Base-by-base conservation (phyloP, 2,888 invertebrate genomes). In the Polyploca ridens region DNA sequence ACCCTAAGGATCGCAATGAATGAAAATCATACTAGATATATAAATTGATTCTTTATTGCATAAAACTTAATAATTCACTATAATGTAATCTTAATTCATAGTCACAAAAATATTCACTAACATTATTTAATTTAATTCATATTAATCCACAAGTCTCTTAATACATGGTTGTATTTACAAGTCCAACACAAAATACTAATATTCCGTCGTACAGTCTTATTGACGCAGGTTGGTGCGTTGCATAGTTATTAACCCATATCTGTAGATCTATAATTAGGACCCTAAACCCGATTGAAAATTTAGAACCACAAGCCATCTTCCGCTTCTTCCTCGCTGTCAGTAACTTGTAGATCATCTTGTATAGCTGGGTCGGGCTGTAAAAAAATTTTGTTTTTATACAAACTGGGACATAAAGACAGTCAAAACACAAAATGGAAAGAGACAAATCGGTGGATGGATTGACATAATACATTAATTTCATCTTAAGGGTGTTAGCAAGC, bases 231-330 rank as follows among this genome's bases (percentile, higher is more conserved):
- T 38, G 10, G 38, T 10, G 38, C 10, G 8, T 7, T 8, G 38
- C 0, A 38, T 38, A 8, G 10, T 38, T 38, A 38, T 38, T 38
- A 38, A 35, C 35, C 35, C 35, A 35, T 6, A 35, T 35, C 35
- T 35, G 7, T 38, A 38, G 3, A 3, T 38, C 3, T 41, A 13
- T 41, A 2, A 13, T 38, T 14, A 38, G 14, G n/a, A 38, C 16
- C 33, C 14, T 6, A 58, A 58, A n/a, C 35, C 27, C 13, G 58
- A 62, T 44, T 61, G 33, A 60, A 44, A 62, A 19, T 71, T 81
- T 92, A 94, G 76, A 94, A 94, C 94, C 94, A 94, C 10, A 94
- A 76, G 8, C 94, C 94, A 62, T 94, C 94, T 79, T 94, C 94
- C 0, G 91, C 84, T 68, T 94, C 94, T 59, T 94, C 94, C 70